Evolutionary conservation across 2,113 vertebrate species (phyloP).

Genomic region (Blennius ocellaris): DNA sequence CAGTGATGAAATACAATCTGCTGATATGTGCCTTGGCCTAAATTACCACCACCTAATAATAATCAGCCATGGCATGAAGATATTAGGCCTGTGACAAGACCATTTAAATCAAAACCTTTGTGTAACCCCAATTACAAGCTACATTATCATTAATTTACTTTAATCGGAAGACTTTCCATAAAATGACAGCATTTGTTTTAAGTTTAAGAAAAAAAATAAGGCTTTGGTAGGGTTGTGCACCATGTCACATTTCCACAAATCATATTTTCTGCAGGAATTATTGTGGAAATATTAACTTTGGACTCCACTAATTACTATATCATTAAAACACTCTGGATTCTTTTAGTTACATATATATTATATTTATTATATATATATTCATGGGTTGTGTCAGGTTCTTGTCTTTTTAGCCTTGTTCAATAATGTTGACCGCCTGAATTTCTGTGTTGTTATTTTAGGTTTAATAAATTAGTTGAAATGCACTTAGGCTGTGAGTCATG

Average conservation of each 20-base stretch:
- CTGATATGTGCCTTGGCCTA: conserved; percentile 48
- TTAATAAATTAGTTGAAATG: no score
- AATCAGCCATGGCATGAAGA: conserved; percentile 77
- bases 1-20: conserved; percentile 53
- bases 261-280: conserved; percentile 11
- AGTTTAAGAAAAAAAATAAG: background rate
- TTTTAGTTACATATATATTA: no score
- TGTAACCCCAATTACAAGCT: conserved; percentile 79
- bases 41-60: conserved; percentile 73
- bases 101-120: conserved; percentile 77
- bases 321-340: background rate
- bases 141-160: conserved; percentile 71
- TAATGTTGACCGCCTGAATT: no score
- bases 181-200: conserved; percentile 35
- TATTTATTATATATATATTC: no score
- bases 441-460: no score
- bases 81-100: conserved; percentile 75
- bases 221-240: conserved; percentile 4
- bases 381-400: no score
- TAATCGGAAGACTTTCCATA: conserved; percentile 48
- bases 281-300: background rate
- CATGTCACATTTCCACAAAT: conserved; percentile 12
- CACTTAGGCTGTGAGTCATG: no score
- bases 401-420: no score
- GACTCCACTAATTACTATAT: conserved; percentile 14